Base-by-base conservation (phyloP, 2,888 invertebrate genomes). In the Drosophila aldrichi region DNA sequence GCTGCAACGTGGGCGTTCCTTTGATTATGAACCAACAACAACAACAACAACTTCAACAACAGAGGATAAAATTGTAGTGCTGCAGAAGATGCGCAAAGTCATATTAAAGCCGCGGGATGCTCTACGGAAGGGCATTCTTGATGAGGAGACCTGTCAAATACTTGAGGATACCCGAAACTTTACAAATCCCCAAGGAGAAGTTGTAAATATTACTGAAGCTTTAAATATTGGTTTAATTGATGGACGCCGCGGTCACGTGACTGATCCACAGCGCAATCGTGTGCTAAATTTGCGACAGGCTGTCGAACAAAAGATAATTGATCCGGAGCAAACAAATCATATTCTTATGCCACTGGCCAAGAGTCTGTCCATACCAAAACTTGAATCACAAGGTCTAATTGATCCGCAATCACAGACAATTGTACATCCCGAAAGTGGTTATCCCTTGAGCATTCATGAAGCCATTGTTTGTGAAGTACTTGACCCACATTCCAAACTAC, bases 381-480 rank as follows among this genome's bases (percentile, higher is more conserved):
- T 98, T 49, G 95, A 97, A 74, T 95, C 96, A 77, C 97, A 98
- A 93, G 98, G 98, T 54, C 94, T 98, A 38, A 94, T 98, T 78
- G 96, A 97, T 91, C 95, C 95, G 6, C 92, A 93, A 36, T 95
- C 95, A 16, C 95, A 95, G 73, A 96, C 96, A 93, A 95, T 97
- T 68, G 95, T 98, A 78, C 98, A 98, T 92, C 97, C 98, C 3
- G 97, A 97, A 93, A 96, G 97, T 25, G 98, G 98, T 3, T 95
- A 94, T 79, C 95, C 95, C 72, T 94, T 98, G 59, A 95, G 96
- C 63, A 94, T 98, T 71, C 94, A 95, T 81, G 96, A 98, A 94
- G 97, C 98, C 32, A 96, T 98, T 57, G 95, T 96, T 82, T 97
- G 97, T 92, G 98, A 98, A 88, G 96, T 98, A 81, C 95, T 98